phyloP scores from a whole-genome alignment of 2,113 vertebrate genomes.

The Hemichromis elongatus region DNA sequence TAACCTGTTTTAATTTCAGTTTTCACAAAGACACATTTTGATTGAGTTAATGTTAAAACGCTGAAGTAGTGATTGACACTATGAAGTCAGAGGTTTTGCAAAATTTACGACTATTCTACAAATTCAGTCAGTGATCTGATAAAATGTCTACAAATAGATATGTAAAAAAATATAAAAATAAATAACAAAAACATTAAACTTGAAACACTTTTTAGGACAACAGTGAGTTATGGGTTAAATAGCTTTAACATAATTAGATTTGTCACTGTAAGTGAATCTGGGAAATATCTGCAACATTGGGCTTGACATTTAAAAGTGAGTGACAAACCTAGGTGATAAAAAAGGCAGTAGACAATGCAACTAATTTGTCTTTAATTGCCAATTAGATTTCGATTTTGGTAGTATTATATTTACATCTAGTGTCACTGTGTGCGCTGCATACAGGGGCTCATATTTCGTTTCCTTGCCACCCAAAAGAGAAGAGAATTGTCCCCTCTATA shows the following conservation, averaged over 20 bases:
- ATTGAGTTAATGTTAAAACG: not conserved
- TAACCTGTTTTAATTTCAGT: not conserved
- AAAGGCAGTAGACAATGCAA: not conserved
- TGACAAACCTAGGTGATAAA: not conserved
- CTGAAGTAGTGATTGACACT: not conserved
- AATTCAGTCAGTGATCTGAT: not conserved
- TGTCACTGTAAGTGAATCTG: not conserved
- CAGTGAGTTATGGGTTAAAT: not conserved
- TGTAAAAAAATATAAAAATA: not conserved
- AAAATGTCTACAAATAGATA: not conserved
- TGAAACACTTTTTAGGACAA: not conserved
- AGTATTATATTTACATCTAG: not conserved
- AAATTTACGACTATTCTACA: not conserved
- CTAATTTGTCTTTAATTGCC: not conserved
- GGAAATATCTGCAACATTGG: not conserved
- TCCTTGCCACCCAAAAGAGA: not conserved
- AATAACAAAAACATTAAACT: not conserved
- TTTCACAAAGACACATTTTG: not conserved
- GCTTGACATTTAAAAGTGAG: not conserved
- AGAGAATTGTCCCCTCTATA: not conserved
- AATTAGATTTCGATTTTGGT: not conserved
- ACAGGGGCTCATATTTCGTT: not conserved
- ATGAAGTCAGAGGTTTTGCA: not conserved
- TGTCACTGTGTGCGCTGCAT: not conserved
- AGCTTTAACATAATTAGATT: constrained; percentile 1